phyloP scores from a whole-genome alignment of 2,797 vertebrate species.

The Artibeus jamaicensis region DNA sequence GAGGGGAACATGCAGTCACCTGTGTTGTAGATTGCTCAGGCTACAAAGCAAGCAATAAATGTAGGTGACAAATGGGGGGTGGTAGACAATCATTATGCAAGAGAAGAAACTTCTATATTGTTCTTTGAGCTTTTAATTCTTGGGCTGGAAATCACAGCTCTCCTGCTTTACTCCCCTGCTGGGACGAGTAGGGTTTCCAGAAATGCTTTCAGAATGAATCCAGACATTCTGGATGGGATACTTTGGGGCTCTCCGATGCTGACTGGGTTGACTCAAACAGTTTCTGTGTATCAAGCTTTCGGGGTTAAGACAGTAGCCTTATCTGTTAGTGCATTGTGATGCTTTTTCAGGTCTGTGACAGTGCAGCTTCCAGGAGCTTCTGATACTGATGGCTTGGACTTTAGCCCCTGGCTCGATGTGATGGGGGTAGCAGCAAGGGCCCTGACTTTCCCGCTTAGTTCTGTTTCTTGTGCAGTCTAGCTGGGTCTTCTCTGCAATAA shows the following conservation, averaged over 20 bases:
- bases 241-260: neutral
- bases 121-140: neutral
- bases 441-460: neutral
- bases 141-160: neutral
- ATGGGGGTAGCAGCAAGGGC: neutral
- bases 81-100: neutral
- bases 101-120: neutral
- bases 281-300: neutral
- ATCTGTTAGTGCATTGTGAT: rapidly evolving
- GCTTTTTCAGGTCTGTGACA: neutral
- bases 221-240: neutral
- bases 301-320: neutral
- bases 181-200: neutral
- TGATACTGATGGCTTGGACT: neutral
- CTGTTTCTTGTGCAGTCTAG: neutral
- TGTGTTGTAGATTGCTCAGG: neutral
- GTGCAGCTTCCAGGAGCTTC: neutral
- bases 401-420: rapidly evolving
- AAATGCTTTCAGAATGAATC: neutral
- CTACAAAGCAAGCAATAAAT: neutral
- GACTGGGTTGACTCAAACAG: neutral
- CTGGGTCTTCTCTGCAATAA: neutral
- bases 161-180: rapidly evolving
- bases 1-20: neutral
- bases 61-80: neutral